Evolutionary conservation across 2,888 invertebrate genomes (phyloP).

Genomic region (Clitarchus hookeri): DNA sequence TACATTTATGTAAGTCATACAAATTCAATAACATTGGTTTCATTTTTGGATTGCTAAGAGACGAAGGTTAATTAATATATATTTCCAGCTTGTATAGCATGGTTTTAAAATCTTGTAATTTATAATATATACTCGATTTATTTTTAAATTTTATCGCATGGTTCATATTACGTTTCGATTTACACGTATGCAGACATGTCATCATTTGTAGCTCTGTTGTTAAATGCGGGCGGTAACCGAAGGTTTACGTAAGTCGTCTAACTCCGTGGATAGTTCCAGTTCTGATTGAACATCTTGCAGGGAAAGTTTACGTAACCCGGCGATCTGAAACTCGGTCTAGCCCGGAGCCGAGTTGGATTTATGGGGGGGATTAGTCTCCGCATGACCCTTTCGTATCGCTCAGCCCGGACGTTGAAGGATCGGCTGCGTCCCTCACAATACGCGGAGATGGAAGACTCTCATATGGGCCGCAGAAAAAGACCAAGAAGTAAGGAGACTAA

Average conservation of each 20-base stretch:
- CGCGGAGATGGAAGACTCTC: neutral
- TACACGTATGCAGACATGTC: too few relatives aligned
- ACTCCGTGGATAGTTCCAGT: neutral
- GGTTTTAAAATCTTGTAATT: too few relatives aligned
- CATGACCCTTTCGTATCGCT: constrained; percentile 2
- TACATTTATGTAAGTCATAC: too few relatives aligned
- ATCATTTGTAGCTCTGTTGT: too few relatives aligned
- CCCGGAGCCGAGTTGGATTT: neutral
- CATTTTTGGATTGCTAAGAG: too few relatives aligned
- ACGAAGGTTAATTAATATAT: too few relatives aligned
- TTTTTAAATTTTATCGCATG: too few relatives aligned
- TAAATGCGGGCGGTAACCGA: too few relatives aligned
- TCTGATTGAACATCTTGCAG: neutral
- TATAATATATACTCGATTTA: too few relatives aligned
- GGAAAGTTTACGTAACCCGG: neutral
- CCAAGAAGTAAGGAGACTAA: neutral
- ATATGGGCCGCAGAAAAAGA: neutral
- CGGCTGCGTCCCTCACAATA: neutral
- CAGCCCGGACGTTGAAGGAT: neutral
- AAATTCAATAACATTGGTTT: too few relatives aligned
- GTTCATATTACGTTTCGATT: too few relatives aligned
- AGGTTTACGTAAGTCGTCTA: neutral
- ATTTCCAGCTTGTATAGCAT: too few relatives aligned
- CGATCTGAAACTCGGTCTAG: neutral
- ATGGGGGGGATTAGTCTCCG: neutral